Base-by-base conservation (phyloP, 2,888 invertebrate genomes). In the Syrista parreyssii region DNA sequence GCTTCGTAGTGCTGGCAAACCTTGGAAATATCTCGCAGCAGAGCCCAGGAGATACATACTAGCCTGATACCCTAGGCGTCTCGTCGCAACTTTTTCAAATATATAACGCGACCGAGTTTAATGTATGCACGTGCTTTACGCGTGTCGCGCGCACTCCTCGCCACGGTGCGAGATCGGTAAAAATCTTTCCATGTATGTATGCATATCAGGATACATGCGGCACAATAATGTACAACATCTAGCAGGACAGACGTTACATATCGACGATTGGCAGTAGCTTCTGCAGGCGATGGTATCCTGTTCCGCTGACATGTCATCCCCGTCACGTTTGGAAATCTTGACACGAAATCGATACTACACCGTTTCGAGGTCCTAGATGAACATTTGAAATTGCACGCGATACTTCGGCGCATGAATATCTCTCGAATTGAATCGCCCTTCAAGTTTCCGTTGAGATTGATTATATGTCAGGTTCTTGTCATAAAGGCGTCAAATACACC, bases 401-500 rank as follows among this genome's bases (percentile, higher is more conserved):
- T 11, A 11, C 11, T 34, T 11, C 9, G 4, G 1, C 4, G 4
- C 15, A 40, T 15, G 4, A 40, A 6, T 12, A 40, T 40, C 15
- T 15, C 4, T 40, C 40, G 36, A 36, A 36, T 36, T 36, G 12
- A 36, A 12, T 36, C 12, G 36, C 12, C 2, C 12, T 12, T 12
- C 3, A 36, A 12, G 0, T 40, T 4, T 15, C 15, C 1, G 74
- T 78, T 77, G 32, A 35, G 88, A 91, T 91, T 84, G 91, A 91
- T 91, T 91, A 90, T 87, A 89, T 81, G 91, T 91, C 91, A 91
- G 84, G 80, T 79, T 83, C 88, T 79, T 86, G 88, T 91, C 91
- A 91, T 91, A 91, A 91, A 91, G 90, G 90, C 89, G 91, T 91
- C 91, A 91, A 89, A 91, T 88, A 85, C 90, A 91, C 90, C 88